These are phyloP conservation scores for Perca schrenkii DNA, from an alignment of 2,113 vertebrate genomes.

Conservation along the genomic window DNA sequence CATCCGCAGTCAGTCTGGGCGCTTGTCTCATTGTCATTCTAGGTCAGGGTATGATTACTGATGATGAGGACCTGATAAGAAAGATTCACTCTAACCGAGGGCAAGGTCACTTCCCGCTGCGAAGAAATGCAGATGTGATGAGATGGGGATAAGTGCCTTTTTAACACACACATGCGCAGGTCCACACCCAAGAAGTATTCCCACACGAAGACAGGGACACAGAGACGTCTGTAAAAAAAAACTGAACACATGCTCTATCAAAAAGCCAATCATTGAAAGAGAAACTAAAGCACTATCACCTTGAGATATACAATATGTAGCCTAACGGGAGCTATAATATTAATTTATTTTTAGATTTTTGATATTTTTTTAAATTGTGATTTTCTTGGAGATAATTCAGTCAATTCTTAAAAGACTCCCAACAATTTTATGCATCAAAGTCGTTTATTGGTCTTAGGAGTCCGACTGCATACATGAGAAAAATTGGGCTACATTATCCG, in stretches of 20 bases:
- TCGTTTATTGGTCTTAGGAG: background rate
- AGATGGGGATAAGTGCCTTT: slow-evolving; percentile 56
- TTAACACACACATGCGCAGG: background rate
- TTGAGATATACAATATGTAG: background rate
- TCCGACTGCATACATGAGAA: background rate
- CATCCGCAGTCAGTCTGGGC: slow-evolving; percentile 11
- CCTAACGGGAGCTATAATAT: background rate
- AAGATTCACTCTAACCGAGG: slow-evolving; percentile 70
- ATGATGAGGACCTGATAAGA: slow-evolving; percentile 79
- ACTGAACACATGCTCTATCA: background rate
- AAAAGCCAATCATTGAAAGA: background rate
- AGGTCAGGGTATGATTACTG: slow-evolving; percentile 73
- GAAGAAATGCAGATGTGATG: slow-evolving; percentile 75
- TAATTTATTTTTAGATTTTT: no score
- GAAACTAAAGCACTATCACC: background rate
- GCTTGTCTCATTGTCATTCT: slow-evolving; percentile 72
- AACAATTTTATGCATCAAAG: background rate
- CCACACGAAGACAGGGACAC: background rate
- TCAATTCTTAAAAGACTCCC: background rate
- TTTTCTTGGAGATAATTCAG: background rate
- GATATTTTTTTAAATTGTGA: background rate
- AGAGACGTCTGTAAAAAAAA: background rate
- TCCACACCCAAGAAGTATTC: background rate
- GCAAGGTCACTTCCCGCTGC: slow-evolving; percentile 77
- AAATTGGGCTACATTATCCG: background rate